A percentile compares a stretch with the other conserved stretches of the same genome.
These are phyloP conservation scores for Chamaedrilus cognettii DNA, from an alignment of 2,888 invertebrate genomes.

Conservation along the genomic window DNA sequence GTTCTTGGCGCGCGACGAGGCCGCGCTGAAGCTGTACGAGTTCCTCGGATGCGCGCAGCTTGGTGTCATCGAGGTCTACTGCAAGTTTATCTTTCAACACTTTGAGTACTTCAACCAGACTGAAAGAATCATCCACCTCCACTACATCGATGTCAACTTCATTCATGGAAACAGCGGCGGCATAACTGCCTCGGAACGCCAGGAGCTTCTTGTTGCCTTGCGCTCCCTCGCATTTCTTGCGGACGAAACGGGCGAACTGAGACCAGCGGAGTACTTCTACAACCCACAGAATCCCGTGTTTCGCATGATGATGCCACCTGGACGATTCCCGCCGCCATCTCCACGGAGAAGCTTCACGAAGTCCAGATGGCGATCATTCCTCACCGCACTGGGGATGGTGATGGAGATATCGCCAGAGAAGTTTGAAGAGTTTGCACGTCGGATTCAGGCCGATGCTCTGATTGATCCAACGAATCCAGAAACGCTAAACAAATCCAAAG, in stretches of 20 bases:
- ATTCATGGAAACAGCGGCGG: not conserved
- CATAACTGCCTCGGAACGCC: constrained; percentile 24
- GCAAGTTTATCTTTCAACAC: constrained; percentile 39
- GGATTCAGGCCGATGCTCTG: constrained; percentile 30
- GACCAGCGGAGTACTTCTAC: constrained; percentile 39
- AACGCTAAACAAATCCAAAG: constrained; percentile 30
- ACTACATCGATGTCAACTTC: constrained; percentile 31
- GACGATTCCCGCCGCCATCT: constrained; percentile 37
- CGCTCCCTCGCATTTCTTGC: constrained; percentile 33
- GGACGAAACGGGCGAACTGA: constrained; percentile 31
- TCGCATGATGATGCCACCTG: constrained; percentile 35
- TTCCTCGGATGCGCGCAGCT: constrained; percentile 34
- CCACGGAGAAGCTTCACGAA: constrained; percentile 25
- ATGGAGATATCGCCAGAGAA: constrained; percentile 29
- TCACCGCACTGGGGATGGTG: constrained; percentile 29
- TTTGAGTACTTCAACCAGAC: constrained; percentile 36
- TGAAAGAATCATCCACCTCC: constrained; percentile 33
- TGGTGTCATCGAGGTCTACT: constrained; percentile 36
- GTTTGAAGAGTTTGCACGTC: constrained; percentile 29
- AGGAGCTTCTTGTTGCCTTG: constrained; percentile 30
- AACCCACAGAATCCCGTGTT: constrained; percentile 40
- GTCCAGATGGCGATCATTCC: constrained; percentile 32
- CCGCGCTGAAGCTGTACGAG: constrained; percentile 26
- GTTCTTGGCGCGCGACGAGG: constrained; percentile 32
- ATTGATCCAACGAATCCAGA: constrained; percentile 12